Evolutionary conservation across 2,113 vertebrate genomes (phyloP), one percentile per base, ranked within the genome.

Genomic region (Catharus minimus): DNA sequence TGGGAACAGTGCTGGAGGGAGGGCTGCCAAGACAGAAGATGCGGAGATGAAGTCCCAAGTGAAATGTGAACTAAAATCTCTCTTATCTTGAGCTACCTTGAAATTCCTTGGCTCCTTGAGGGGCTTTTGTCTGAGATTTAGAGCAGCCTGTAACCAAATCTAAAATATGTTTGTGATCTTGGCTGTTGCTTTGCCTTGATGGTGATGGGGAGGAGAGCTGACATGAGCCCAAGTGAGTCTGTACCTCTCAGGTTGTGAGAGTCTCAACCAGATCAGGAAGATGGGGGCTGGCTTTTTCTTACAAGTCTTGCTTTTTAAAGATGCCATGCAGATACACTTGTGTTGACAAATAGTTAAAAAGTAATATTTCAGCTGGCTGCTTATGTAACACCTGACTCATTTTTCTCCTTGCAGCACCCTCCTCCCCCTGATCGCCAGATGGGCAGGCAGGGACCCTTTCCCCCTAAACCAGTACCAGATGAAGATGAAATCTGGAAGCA

Each of bases 401-500:
- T 77, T 86, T 85, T 91, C 52, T 88, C 81, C 47, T 96, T 96
- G 49, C 92, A 98, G 98, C 98, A 98, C 83, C 97, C 97, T 82
- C 96, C 97, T 96, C 97, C 97, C 76, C 97, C 98, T 57, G 97
- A 97, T 91, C 97, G 98, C 56, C 97, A 97, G 52, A 32, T 95
- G 66, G 96, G 97, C 86, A 97, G 97, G 85, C 95, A 96, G 47
- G 95, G 96, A 53, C 92, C 97, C 46, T 97, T 97, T 64, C 97
- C 97, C 17, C 69, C 97, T 30, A 98, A 97, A 50, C 97, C 97
- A 57, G 97, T 96, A 9, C 97, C 98, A 33, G 99, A 99, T 60
- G 99, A 99, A 81, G 99, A 99, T 94, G 99, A 99, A 71, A 98
- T 99, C 3, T 99, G 99, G 99, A 98, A 99, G 61, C 99, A 99